phyloP scores from a whole-genome alignment of 2,797 vertebrate genomes.

The Microctenopoma stevenorrisi region DNA sequence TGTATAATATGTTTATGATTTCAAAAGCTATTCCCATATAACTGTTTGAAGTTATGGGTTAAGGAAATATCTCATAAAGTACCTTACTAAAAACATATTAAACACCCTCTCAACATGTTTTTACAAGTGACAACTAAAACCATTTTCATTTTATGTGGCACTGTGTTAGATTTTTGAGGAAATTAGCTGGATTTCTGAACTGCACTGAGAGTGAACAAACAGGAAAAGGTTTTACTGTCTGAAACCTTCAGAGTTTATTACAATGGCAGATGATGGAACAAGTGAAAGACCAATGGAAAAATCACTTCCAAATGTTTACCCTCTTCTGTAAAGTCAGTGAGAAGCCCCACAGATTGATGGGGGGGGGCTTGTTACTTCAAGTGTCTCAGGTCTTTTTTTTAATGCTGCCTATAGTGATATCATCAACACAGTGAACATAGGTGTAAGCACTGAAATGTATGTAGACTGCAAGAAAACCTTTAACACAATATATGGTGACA shows the following conservation, averaged over 20 bases:
- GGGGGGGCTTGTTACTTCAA: slow-evolving; percentile 50
- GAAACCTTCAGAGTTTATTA: slow-evolving; percentile 35
- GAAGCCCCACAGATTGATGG: slow-evolving; percentile 50
- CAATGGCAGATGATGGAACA: slow-evolving; percentile 46
- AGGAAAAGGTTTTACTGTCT: slow-evolving; percentile 38
- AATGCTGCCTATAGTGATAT: slow-evolving; percentile 36
- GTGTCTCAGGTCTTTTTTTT: slow-evolving; percentile 44
- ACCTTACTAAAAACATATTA: slow-evolving; percentile 22
- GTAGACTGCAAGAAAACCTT: slow-evolving; percentile 1
- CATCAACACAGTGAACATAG: slow-evolving; percentile 21
- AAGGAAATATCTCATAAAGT: slow-evolving; percentile 9
- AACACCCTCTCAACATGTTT: background rate
- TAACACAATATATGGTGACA: slow-evolving; percentile 3
- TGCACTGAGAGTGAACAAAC: slow-evolving; percentile 22
- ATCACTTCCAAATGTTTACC: slow-evolving; percentile 75
- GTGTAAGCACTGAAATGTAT: slow-evolving; percentile 22
- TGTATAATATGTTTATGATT: slow-evolving; percentile 6
- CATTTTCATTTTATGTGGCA: slow-evolving; percentile 34
- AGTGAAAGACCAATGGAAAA: slow-evolving; percentile 70
- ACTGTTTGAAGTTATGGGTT: background rate
- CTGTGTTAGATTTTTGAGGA: slow-evolving; percentile 22
- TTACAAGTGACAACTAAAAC: slow-evolving; percentile 36
- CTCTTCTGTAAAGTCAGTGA: slow-evolving; percentile 56
- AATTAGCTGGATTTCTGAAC: slow-evolving; percentile 42
- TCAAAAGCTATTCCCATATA: background rate